phyloP scores from a whole-genome alignment of 1,140 invertebrate genomes.

The Temnothorax longispinosus region DNA sequence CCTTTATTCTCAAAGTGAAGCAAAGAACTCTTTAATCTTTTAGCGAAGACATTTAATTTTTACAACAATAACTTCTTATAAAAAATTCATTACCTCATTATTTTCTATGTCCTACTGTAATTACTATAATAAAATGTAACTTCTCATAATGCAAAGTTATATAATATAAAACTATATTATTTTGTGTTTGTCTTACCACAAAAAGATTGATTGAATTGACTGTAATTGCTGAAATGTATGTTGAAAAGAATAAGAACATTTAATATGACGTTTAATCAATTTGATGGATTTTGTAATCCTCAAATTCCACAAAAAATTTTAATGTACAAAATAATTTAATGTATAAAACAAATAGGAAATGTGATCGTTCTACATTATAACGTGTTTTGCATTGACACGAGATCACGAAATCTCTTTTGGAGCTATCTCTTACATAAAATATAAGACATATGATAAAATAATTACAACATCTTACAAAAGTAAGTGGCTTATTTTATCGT shows the following conservation, averaged over 20 bases:
- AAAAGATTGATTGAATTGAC: background rate
- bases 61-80: background rate
- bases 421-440: too few relatives aligned
- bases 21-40: slow-evolving; percentile 10
- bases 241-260: background rate
- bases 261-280: background rate
- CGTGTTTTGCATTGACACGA: too few relatives aligned
- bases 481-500: too few relatives aligned
- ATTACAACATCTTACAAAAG: too few relatives aligned
- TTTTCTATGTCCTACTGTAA: background rate
- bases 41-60: background rate
- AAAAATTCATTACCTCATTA: background rate
- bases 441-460: too few relatives aligned
- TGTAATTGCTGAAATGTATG: background rate
- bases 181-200: background rate
- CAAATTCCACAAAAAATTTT: too few relatives aligned
- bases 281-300: too few relatives aligned
- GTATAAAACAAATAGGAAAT: too few relatives aligned
- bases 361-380: too few relatives aligned
- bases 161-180: background rate
- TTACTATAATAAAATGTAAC: background rate
- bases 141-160: background rate
- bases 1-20: slow-evolving; percentile 84
- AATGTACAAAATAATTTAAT: too few relatives aligned
- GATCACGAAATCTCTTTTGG: too few relatives aligned